These are phyloP conservation scores for Lasaia peninsularis DNA, from an alignment of 1,140 invertebrate genomes.

Conservation along the genomic window DNA sequence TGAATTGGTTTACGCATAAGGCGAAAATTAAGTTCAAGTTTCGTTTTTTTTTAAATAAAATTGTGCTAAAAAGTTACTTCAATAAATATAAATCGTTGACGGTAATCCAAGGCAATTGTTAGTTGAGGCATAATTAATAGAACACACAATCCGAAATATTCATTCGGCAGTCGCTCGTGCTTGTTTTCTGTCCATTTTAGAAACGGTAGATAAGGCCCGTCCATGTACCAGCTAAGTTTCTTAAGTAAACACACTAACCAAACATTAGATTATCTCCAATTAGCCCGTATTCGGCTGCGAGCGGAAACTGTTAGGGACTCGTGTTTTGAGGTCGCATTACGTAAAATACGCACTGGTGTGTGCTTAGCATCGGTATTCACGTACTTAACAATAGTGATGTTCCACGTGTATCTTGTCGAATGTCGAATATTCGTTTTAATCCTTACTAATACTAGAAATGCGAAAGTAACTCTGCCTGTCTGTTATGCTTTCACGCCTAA, in stretches of 20 bases:
- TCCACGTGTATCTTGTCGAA: not conserved
- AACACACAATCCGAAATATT: not conserved
- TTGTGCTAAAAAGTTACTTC: too few species aligned
- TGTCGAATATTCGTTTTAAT: not conserved
- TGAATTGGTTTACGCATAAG: too few species aligned
- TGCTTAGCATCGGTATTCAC: slow-evolving; percentile 19
- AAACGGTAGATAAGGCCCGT: slow-evolving; percentile 13
- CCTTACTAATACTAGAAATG: too few species aligned
- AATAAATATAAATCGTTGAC: too few species aligned
- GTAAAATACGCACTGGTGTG: slow-evolving; percentile 29
- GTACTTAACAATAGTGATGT: slow-evolving; percentile 1
- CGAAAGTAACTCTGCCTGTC: too few species aligned
- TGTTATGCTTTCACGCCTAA: too few species aligned
- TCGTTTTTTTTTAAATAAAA: too few species aligned
- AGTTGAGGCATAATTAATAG: not conserved
- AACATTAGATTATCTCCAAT: slow-evolving; percentile 42
- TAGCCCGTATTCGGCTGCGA: slow-evolving; percentile 36
- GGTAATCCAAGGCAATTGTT: not conserved
- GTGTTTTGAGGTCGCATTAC: slow-evolving; percentile 38
- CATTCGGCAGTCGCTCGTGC: not conserved
- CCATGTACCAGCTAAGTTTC: slow-evolving; percentile 23
- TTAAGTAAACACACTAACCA: slow-evolving; percentile 28
- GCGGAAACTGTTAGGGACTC: slow-evolving; percentile 37
- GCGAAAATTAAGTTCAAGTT: too few species aligned
- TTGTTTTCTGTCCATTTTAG: not conserved